Conservation (phyloP, 2,888 invertebrate genomes). For the Cheiracanthium punctorium region DNA sequence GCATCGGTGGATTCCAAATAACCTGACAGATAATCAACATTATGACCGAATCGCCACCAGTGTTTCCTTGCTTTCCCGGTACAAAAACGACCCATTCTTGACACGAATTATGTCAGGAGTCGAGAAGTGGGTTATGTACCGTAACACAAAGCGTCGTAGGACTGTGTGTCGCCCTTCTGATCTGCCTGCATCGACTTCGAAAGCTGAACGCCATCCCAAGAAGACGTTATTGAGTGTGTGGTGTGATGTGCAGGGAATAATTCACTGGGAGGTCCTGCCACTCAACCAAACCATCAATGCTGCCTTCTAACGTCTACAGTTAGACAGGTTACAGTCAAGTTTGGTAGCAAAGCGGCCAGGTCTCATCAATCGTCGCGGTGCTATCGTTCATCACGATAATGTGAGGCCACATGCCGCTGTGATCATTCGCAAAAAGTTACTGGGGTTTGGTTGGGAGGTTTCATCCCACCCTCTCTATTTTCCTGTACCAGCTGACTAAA, state of each 20-base stretch:
- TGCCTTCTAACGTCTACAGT: conserved; percentile 55
- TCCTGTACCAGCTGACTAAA: not conserved
- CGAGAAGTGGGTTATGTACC: conserved; percentile 5
- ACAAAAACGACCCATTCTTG: not conserved
- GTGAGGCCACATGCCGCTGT: not conserved
- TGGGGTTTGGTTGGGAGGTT: conserved; percentile 5
- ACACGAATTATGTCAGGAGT: not conserved
- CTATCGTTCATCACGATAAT: conserved; percentile 5
- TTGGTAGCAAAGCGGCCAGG: conserved; percentile 15
- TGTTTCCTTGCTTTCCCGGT: not conserved
- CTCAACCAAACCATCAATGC: conserved; percentile 59
- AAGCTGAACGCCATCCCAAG: conserved; percentile 22
- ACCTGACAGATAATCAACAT: not conserved
- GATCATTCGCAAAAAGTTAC: conserved; percentile 12
- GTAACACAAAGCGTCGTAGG: not conserved
- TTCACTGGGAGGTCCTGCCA: conserved; percentile 55
- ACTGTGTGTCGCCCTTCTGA: not conserved
- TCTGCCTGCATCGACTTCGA: not conserved
- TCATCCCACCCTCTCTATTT: not conserved
- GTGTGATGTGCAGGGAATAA: conserved; percentile 63
- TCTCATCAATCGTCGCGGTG: conserved; percentile 10
- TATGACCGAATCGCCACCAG: too few relatives aligned
- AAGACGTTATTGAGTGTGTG: conserved; percentile 69
- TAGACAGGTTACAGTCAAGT: conserved; percentile 44
- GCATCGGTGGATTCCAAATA: not conserved